These are phyloP conservation scores for Enteromius viviparus DNA, from an alignment of 2,797 vertebrate genomes.

Conservation along the genomic window DNA sequence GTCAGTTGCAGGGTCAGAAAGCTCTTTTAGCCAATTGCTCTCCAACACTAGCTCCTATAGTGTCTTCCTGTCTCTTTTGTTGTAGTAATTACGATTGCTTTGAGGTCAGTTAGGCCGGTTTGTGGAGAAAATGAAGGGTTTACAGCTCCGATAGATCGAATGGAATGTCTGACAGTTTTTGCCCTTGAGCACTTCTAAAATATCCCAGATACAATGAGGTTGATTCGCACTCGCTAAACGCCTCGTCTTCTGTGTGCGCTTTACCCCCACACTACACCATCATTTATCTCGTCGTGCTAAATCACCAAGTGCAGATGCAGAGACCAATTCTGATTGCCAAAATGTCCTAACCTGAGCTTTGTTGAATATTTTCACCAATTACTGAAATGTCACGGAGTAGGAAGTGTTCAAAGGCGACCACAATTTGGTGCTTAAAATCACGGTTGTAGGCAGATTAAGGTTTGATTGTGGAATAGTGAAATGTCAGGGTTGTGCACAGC, in stretches of 20 bases:
- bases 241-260: constrained; percentile 3
- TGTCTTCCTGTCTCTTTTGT: constrained; percentile 19
- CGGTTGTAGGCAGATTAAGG: constrained; percentile 28
- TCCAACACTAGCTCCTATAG: not conserved
- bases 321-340: constrained; percentile 2
- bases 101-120: constrained; percentile 36
- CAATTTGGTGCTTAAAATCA: constrained; percentile 31
- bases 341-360: constrained; percentile 12
- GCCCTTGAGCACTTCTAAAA: constrained; percentile 53
- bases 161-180: constrained; percentile 46
- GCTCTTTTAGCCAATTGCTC: not conserved
- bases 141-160: constrained; percentile 29
- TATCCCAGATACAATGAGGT: constrained; percentile 42
- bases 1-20: not conserved
- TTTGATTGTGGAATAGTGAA: constrained; percentile 39
- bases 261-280: not conserved
- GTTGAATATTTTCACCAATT: constrained; percentile 11
- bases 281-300: not conserved
- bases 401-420: constrained; percentile 34
- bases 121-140: constrained; percentile 38
- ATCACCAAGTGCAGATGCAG: not conserved
- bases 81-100: constrained; percentile 44
- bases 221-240: constrained; percentile 48
- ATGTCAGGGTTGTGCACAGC: constrained; percentile 51
- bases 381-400: constrained; percentile 36